Conservation (phyloP, 1,140 invertebrate genomes). For the Scaptodrosophila lebanonensis region DNA sequence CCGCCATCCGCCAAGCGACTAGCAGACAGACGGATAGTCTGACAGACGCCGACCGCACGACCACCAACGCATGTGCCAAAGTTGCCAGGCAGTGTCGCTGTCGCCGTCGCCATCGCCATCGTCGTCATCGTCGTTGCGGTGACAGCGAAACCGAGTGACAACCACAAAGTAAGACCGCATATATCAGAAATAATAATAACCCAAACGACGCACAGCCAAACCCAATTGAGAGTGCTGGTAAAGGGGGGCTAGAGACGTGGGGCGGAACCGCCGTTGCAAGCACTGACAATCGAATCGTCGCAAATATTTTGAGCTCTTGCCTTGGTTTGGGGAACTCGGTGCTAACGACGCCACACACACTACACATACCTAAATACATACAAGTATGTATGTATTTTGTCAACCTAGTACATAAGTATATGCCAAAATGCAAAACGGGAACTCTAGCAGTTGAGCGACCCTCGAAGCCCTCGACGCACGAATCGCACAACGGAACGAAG, state of each 20-base stretch:
- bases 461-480: no score
- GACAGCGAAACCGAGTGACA: constrained; percentile 52
- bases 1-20: no score
- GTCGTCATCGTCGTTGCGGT: constrained; percentile 1
- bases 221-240: constrained; percentile 34
- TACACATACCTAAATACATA: no score
- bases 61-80: not conserved
- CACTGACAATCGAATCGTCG: constrained; percentile 67
- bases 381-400: constrained; percentile 74
- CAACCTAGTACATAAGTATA: constrained; percentile 36
- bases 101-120: not conserved
- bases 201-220: constrained; percentile 29
- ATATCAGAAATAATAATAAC: constrained; percentile 75
- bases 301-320: constrained; percentile 54
- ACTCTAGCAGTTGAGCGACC: no score
- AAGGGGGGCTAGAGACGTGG: not conserved
- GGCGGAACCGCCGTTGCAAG: constrained; percentile 6
- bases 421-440: constrained; percentile 29
- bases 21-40: constrained; percentile 3
- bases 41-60: not conserved
- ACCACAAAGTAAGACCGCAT: constrained; percentile 73
- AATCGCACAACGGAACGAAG: no score
- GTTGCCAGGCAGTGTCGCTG: not conserved
- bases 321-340: constrained; percentile 21
- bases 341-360: constrained; percentile 63